Percentiles rank a stretch among this genome's conserved stretches.
Conservation (phyloP, 2,113 vertebrate species). For the Arothron firmamentum region DNA sequence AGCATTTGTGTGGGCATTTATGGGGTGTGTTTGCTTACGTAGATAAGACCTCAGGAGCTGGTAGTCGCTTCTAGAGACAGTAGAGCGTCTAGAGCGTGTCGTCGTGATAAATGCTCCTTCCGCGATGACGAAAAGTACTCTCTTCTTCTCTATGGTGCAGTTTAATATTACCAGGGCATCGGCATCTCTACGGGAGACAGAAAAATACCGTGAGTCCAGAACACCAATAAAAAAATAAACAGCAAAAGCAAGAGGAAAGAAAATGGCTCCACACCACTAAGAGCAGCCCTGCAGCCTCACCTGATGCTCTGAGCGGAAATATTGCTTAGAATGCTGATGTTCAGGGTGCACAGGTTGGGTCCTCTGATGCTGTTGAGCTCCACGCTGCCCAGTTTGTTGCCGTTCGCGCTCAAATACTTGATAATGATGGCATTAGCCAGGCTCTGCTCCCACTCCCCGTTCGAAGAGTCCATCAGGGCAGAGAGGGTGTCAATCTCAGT, state of each 20-base stretch:
- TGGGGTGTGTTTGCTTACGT: slow-evolving; percentile 60
- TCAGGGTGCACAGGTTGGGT: slow-evolving; percentile 74
- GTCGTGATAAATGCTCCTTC: slow-evolving; percentile 52
- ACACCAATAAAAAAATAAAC: no score
- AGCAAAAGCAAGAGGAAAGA: no score
- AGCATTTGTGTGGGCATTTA: neutral
- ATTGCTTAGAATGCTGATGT: slow-evolving; percentile 21
- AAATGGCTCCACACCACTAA: neutral
- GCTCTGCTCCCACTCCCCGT: slow-evolving; percentile 57
- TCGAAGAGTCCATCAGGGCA: slow-evolving; percentile 52
- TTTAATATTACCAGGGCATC: slow-evolving; percentile 43
- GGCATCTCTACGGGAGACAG: slow-evolving; percentile 56
- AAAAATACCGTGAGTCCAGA: no score
- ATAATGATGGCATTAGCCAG: slow-evolving; percentile 52
- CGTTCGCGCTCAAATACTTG: slow-evolving; percentile 42
- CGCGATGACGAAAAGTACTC: slow-evolving; percentile 71
- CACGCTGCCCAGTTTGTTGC: slow-evolving; percentile 59
- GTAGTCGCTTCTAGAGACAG: slow-evolving; percentile 42
- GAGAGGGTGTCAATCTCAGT: slow-evolving; percentile 67
- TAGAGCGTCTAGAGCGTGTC: rapidly evolving
- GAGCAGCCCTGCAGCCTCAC: slow-evolving; percentile 64
- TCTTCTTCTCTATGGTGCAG: slow-evolving; percentile 69
- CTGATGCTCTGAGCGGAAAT: slow-evolving; percentile 60
- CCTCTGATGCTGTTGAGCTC: slow-evolving; percentile 65
- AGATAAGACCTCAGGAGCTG: slow-evolving; percentile 66